These are phyloP conservation scores for Vidua chalybeata DNA, from an alignment of 2,113 vertebrate genomes.

Conservation along the genomic window DNA sequence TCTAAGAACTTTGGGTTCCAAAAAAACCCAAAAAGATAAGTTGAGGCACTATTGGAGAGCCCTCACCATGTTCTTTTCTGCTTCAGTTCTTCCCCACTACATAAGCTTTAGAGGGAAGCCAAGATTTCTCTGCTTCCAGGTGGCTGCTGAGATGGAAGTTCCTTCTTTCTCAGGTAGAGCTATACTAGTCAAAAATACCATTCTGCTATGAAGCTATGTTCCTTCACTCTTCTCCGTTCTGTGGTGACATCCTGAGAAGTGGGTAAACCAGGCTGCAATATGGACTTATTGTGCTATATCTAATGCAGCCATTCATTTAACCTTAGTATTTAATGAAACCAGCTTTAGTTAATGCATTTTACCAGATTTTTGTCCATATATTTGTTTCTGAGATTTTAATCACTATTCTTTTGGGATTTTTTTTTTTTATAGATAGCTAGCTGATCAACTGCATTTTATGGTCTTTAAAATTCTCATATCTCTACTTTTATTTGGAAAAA, in stretches of 20 bases:
- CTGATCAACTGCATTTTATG: not conserved
- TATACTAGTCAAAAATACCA: not conserved
- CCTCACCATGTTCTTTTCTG: not conserved
- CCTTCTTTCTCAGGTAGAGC: not conserved
- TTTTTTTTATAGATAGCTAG: not conserved
- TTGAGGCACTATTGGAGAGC: not conserved
- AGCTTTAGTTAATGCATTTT: not conserved
- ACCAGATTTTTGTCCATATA: not conserved
- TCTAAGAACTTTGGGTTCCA: not conserved
- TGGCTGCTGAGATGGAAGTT: not conserved
- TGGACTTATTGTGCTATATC: fast-evolving
- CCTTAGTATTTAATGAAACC: not conserved
- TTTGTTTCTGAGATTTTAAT: not conserved
- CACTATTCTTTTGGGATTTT: not conserved
- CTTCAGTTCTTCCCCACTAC: not conserved
- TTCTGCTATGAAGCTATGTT: not conserved
- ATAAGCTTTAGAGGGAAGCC: not conserved
- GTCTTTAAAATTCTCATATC: not conserved
- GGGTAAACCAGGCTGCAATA: not conserved
- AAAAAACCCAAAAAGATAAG: not conserved
- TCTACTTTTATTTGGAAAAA: not conserved
- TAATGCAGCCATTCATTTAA: not conserved
- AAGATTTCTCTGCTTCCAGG: not conserved
- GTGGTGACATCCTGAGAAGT: not conserved
- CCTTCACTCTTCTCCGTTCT: not conserved